A percentile compares a stretch with the other conserved stretches of the same genome.
These are phyloP conservation scores for Melinopterus prodromus DNA, from an alignment of 2,888 invertebrate species.

Conservation along the genomic window DNA sequence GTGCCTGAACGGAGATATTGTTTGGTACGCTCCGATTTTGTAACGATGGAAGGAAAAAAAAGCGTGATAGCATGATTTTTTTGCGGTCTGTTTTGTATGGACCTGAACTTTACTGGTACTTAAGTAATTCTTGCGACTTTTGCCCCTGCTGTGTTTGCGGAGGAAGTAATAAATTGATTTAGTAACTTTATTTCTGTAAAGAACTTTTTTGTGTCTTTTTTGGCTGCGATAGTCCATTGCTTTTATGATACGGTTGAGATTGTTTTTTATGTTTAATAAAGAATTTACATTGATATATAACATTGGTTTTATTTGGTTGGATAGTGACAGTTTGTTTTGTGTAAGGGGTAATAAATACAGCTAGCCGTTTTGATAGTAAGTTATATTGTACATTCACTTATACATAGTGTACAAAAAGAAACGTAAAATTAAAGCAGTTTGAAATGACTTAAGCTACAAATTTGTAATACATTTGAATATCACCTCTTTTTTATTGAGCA, in stretches of 20 bases:
- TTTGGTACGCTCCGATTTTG: conserved; percentile 84
- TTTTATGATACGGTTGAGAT: background rate
- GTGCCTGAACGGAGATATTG: conserved; percentile 86
- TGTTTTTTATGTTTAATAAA: background rate
- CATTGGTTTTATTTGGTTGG: background rate
- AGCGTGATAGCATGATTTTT: background rate
- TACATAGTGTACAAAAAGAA: too few species aligned
- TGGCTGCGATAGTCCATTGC: background rate
- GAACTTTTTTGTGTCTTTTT: background rate
- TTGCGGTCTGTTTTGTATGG: background rate
- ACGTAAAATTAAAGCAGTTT: too few species aligned
- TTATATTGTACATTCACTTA: too few species aligned
- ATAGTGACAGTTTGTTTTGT: background rate
- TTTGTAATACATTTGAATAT: too few species aligned
- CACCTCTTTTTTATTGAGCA: too few species aligned
- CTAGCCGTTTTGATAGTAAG: too few species aligned
- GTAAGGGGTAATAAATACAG: too few species aligned
- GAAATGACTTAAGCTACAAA: too few species aligned
- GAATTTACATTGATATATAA: background rate
- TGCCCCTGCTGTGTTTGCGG: background rate
- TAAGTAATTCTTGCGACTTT: background rate
- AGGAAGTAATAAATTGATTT: background rate
- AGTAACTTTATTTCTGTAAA: background rate
- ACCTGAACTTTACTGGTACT: background rate
- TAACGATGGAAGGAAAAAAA: conserved; percentile 43